A percentile compares a stretch with the other conserved stretches of the same genome.
Conservation (phyloP, 2,113 vertebrate genomes). For the Prochilodus magdalenae region DNA sequence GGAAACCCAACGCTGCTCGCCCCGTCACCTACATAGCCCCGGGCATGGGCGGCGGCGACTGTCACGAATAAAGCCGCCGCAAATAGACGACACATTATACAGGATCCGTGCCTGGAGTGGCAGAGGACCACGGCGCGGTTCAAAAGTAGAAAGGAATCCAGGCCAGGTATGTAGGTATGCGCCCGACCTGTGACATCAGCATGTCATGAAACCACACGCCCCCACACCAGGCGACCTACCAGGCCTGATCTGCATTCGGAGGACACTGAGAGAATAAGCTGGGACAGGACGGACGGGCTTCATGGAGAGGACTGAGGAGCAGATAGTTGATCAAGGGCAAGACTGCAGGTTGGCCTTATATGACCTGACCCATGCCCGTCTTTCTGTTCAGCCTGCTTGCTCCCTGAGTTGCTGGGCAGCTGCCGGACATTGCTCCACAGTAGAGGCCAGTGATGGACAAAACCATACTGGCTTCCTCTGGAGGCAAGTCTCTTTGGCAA, state of each 20-base stretch:
- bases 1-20: slow-evolving; percentile 5
- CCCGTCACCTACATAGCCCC: slow-evolving; percentile 5
- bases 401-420: not conserved
- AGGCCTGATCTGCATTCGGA: slow-evolving; percentile 20
- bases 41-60: slow-evolving; percentile 11
- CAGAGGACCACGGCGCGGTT: slow-evolving; percentile 10
- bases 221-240: slow-evolving; percentile 15
- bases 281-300: not conserved
- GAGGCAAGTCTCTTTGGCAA: slow-evolving; percentile 14
- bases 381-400: slow-evolving; percentile 11
- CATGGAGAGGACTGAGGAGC: not conserved
- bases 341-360: slow-evolving; percentile 3
- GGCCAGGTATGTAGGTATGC: not conserved
- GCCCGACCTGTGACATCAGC: slow-evolving; percentile 9
- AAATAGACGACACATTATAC: slow-evolving; percentile 61
- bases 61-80: slow-evolving; percentile 31
- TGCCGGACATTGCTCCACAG: not conserved
- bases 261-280: not conserved
- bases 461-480: slow-evolving; percentile 41
- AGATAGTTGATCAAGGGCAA: not conserved
- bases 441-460: slow-evolving; percentile 18
- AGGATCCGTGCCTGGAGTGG: slow-evolving; percentile 28
- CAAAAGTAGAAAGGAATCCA: slow-evolving; percentile 52
- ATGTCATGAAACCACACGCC: slow-evolving; percentile 26
- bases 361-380: not conserved